phyloP scores from a whole-genome alignment of 2,888 invertebrate species.

The Iselma pallidipennis region DNA sequence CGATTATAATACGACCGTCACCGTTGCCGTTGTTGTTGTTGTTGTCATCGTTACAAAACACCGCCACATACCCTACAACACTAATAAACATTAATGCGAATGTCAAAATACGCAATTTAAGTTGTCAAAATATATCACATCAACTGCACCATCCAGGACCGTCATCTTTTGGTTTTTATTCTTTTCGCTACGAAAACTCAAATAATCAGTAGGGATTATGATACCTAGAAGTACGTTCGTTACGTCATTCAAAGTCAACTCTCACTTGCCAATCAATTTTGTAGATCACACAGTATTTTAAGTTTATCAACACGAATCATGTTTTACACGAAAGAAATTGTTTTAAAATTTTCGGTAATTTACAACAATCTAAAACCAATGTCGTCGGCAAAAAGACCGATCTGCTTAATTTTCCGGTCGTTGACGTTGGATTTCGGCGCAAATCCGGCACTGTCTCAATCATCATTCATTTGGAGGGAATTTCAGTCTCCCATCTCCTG shows the following conservation, averaged over 20 bases:
- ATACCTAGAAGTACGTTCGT: too few species aligned
- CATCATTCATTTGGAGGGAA: too few species aligned
- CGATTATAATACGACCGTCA: slow-evolving; percentile 32
- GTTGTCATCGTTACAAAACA: neutral
- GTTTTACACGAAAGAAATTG: too few species aligned
- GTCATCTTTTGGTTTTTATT: neutral
- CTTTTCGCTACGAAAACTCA: too few species aligned
- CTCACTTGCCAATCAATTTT: too few species aligned
- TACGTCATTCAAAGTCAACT: too few species aligned
- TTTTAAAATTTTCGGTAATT: too few species aligned
- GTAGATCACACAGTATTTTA: too few species aligned
- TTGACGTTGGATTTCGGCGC: neutral
- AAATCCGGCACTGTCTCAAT: neutral
- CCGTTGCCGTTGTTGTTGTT: neutral
- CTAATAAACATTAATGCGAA: neutral
- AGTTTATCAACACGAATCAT: too few species aligned
- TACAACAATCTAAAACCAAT: neutral
- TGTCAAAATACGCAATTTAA: neutral
- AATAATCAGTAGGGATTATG: too few species aligned
- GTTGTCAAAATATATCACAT: neutral
- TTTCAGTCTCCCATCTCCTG: neutral
- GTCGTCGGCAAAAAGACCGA: neutral
- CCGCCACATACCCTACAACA: too few species aligned
- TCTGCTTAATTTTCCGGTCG: neutral
- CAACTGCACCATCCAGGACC: neutral